Base-by-base conservation (phyloP, 2,113 vertebrate genomes). In the Anolis carolinensis region DNA sequence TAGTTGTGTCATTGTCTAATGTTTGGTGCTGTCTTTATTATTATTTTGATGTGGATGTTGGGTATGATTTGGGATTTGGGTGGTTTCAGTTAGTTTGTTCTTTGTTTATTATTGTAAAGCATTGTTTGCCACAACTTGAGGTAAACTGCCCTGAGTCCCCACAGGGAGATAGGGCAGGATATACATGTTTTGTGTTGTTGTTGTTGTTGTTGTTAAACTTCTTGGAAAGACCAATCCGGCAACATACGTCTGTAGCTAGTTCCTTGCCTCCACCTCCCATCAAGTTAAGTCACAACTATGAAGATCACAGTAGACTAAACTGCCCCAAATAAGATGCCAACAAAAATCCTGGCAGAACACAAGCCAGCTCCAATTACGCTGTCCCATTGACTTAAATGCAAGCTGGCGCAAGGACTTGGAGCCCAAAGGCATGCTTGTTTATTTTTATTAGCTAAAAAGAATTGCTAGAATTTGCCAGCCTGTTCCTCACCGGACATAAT, bases 401-500 rank as follows among this genome's bases (percentile, higher is more conserved):
- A 86, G 55, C 21, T 92, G 76, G 85, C 89, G 6, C 88, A 90
- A 52, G 89, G 67, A 71, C 36, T 86, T 23, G 23, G 63, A 0
- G 1, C 48, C 80, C 83, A 84, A 86, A 93, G 90, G 83, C 89
- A 80, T 50, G 82, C 85, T 74, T 74, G 81, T 89, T 81, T 91
- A 91, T 90, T 94, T 93, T 91, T 90, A 91, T 72, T 88, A 79
- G 87, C 77, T 25, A 39, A 72, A 83, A 74, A 34, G 87, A 63
- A 67, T n/a, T 89, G 88, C 75, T 90, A 93, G 88, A 91, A 84
- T 20, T 1, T 50, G 70, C 83, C 83, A 74, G 65, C 79, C 67
- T 6, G 25, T 85, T 86, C 89, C 89, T 52, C 20, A 67, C 81
- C 44, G 1, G 9, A 55, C 0, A 8, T 52, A 81, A 70, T 68